Conservation (phyloP, 2,113 vertebrate species). For the Malurus elegans region DNA sequence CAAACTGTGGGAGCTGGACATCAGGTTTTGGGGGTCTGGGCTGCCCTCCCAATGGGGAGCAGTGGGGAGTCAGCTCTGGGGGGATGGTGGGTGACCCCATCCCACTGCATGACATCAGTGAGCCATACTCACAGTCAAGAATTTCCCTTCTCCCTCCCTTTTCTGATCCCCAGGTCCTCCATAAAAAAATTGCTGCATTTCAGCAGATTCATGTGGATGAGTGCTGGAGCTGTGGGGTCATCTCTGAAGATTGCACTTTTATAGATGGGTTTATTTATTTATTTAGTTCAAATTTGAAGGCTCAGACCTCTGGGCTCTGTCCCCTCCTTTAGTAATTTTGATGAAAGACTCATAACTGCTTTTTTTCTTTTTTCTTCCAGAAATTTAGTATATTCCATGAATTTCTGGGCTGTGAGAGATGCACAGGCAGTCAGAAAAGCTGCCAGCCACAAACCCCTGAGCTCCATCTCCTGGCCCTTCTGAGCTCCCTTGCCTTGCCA, state of each 20-base stretch:
- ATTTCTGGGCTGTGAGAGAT: not conserved
- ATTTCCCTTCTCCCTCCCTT: not conserved
- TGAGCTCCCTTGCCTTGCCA: not conserved
- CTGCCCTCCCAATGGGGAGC: not conserved
- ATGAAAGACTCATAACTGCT: not conserved
- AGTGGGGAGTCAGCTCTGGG: not conserved
- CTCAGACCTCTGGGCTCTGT: not conserved
- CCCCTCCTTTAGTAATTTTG: not conserved
- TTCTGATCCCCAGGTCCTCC: not conserved
- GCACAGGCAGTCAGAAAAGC: not conserved
- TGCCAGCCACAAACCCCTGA: not conserved
- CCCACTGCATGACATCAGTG: not conserved
- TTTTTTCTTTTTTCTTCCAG: not conserved
- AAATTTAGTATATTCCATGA: not conserved
- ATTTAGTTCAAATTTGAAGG: not conserved
- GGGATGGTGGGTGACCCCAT: not conserved
- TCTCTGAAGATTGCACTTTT: not conserved
- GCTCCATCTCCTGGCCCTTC: not conserved
- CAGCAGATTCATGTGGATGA: not conserved
- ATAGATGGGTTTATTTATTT: not conserved
- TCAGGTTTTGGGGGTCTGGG: not conserved
- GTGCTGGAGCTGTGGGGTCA: not conserved
- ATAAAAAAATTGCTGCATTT: not conserved
- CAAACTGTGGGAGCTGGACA: not conserved
- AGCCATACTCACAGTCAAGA: not conserved